Evolutionary conservation across 2,888 invertebrate genomes (phyloP).

Genomic region (Seira sanloemensis): DNA sequence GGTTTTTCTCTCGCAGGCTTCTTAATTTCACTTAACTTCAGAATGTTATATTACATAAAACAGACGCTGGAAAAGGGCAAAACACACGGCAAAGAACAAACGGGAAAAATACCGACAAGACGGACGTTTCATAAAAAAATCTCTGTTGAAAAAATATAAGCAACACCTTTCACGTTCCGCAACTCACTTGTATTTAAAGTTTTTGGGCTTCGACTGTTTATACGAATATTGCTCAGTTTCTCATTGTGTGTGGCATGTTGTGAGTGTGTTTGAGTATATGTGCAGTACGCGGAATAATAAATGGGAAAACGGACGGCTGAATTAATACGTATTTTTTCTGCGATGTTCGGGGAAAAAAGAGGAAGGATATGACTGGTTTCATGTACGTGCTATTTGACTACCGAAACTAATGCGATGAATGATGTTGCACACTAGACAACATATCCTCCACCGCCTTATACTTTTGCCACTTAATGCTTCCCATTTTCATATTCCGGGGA

Average conservation of each 20-base stretch:
- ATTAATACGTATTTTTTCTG: background rate
- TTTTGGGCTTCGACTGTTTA: background rate
- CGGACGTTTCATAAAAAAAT: background rate
- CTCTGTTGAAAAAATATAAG: background rate
- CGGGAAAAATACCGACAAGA: background rate
- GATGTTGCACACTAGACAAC: slow-evolving; percentile 50
- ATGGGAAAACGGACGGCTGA: background rate
- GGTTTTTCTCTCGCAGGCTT: background rate
- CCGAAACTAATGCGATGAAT: slow-evolving; percentile 58
- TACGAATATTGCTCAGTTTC: background rate
- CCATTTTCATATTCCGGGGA: slow-evolving; percentile 1
- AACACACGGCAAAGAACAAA: background rate
- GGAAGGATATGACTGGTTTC: slow-evolving; percentile 15
- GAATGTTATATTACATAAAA: background rate
- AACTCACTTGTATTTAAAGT: background rate
- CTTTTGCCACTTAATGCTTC: background rate
- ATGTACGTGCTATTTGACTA: slow-evolving; percentile 43
- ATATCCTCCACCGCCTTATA: background rate
- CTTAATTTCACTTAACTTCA: background rate
- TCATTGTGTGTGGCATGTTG: slow-evolving; percentile 13
- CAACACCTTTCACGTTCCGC: background rate
- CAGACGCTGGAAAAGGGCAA: background rate
- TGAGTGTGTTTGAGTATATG: background rate
- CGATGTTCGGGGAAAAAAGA: slow-evolving; percentile 9
- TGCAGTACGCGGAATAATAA: background rate